Base-by-base conservation (phyloP, 2,113 vertebrate genomes). In the Phaetusa simplex region DNA sequence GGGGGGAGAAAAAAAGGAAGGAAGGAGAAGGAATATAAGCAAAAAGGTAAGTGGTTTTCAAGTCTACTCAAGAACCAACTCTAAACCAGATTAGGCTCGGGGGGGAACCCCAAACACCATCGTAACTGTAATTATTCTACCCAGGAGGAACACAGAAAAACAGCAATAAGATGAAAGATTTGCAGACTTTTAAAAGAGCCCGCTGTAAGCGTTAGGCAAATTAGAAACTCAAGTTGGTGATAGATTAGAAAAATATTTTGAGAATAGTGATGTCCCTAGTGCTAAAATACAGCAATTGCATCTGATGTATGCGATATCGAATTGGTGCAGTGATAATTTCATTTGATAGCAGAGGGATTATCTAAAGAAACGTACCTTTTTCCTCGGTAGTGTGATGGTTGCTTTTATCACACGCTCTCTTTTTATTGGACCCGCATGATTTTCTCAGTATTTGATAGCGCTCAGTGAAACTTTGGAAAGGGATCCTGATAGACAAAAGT, bases 391-490 rank as follows among this genome's bases (percentile, higher is more conserved):
- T 62, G 21, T n/a, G 69, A 26, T 42, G 71, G 53, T 8, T 82
- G 55, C 92, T 97, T 88, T 82, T 61, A 11, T 79, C 43, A 15
- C 49, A 30, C 18, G 13, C 14, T 19, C 49, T 64, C 4, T 2
- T 85, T 65, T 50, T 86, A 6, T n/a, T 82, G 40, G 29, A 38
- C 70, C 77, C 88, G 53, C 3, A 3, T 50, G 97, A 89, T 96
- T 90, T 97, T 42, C 95, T 90, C 67, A 99, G 98, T 29, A 99
- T 53, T 58, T 96, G 53, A 0, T 99, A 99, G 55, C 99, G 99
- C 40, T 99, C 98, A 24, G 98, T 32, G 89, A 99, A 99, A 80
- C 97, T 98, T 93, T 72, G 93, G 82, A 99, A 99, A 55, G 99
- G 98, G 96, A 99, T 98, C 96, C 99, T 99, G 95, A 11, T 11